Percentiles rank a stretch among this genome's conserved stretches.
Evolutionary conservation across 2,888 invertebrate genomes (phyloP).

Genomic region (Dinocampus coccinellae): DNA sequence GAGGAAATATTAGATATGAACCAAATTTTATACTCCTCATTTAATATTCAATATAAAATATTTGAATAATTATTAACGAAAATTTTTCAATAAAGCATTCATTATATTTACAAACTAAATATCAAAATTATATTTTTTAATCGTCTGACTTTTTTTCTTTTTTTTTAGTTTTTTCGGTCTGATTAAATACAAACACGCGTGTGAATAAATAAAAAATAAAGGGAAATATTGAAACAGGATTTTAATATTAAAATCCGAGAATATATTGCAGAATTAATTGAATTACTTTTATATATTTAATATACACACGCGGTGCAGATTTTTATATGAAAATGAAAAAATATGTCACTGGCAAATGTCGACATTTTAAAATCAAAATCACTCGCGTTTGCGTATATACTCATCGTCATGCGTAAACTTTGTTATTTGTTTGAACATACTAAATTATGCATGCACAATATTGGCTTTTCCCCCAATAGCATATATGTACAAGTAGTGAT

Average conservation of each 20-base stretch:
- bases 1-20: no score
- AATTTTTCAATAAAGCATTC: no score
- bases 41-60: no score
- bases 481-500: constrained; percentile 2
- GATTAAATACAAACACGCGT: no score
- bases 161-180: no score
- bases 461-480: constrained; percentile 47
- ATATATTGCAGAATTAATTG: constrained; percentile 7
- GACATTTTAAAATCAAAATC: constrained; percentile 56
- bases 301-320: constrained; percentile 19
- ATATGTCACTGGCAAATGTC: constrained; percentile 59
- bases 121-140: no score
- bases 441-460: constrained; percentile 69
- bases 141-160: no score
- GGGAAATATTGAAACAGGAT: no score
- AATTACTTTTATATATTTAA: background rate
- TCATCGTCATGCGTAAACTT: constrained; percentile 66
- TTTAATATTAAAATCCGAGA: background rate
- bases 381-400: constrained; percentile 34
- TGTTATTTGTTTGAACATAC: constrained; percentile 67
- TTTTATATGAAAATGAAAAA: constrained; percentile 59
- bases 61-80: no score
- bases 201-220: no score
- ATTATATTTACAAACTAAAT: no score
- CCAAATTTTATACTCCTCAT: no score